These are phyloP conservation scores for Spisula subtruncata DNA, from an alignment of 2,888 invertebrate species.

Conservation along the genomic window DNA sequence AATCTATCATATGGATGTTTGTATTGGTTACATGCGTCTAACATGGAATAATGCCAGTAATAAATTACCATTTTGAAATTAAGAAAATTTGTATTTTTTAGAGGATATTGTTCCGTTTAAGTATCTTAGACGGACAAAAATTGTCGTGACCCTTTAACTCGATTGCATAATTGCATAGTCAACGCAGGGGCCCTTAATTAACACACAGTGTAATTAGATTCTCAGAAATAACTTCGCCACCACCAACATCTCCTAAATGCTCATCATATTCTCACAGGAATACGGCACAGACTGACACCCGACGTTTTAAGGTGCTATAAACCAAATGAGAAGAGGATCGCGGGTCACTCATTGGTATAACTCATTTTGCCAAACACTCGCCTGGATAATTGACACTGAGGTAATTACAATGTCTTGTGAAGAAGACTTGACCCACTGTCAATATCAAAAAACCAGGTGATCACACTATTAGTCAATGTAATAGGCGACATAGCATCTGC, in stretches of 20 bases:
- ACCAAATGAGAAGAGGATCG: constrained; percentile 30
- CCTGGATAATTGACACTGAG: constrained; percentile 25
- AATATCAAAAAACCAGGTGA: neutral
- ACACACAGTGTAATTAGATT: neutral
- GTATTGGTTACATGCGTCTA: too few species aligned
- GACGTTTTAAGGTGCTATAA: constrained; percentile 11
- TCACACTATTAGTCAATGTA: neutral
- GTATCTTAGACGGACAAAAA: neutral
- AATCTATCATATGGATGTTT: too few species aligned
- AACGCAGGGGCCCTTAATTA: neutral
- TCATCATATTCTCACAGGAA: constrained; percentile 11
- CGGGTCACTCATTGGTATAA: constrained; percentile 11
- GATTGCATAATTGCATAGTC: neutral
- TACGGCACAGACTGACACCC: neutral
- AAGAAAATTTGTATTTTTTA: too few species aligned
- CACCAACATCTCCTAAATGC: neutral
- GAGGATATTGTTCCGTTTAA: too few species aligned
- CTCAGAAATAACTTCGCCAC: neutral
- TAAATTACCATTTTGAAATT: too few species aligned
- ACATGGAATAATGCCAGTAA: too few species aligned
- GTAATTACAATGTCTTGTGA: constrained; percentile 26
- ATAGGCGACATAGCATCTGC: neutral
- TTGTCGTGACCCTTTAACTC: neutral
- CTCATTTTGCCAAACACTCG: neutral
- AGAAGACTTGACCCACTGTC: constrained; percentile 2